Base-by-base conservation (phyloP, 2,888 invertebrate species). In the Sipha maydis region DNA sequence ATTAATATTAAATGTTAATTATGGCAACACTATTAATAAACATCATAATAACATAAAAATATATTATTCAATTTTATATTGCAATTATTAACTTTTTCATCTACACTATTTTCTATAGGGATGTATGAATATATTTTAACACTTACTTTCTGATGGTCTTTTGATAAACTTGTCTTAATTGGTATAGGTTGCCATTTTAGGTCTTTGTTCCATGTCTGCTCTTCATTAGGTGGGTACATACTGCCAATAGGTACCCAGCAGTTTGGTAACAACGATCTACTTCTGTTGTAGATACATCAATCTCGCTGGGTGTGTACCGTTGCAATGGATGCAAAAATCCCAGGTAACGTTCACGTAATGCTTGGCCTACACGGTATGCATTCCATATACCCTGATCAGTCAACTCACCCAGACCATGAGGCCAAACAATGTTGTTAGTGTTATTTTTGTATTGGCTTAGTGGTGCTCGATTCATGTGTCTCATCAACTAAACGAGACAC, bases 181-280 rank as follows among this genome's bases (percentile, higher is more conserved):
- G 96, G 96, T 90, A 96, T 95, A 0, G 96, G 96, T 92, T 96
- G 96, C 96, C 96, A 96, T 76, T 92, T 91, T 8, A 96, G 91
- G 28, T 92, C 91, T 0, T 91, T 69, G 90, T 95, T 93, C 96
- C 96, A 96, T 1, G 93, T 90, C 90, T 95, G 93, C 3, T 92
- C 92, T 0, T 92, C 93, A 7, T 91, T 90, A 0, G 96, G 96
- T 8, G 95, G 95, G 91, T 94, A 96, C 83, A 96, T 91, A 0
- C 96, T 28, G 89, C 90, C 56, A 90, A 48, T 38, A 90, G 41
- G 19, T 89, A 89, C 28, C 76, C 89, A 7, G 90, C 90, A 31
- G 90, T 90, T 80, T 90, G 89, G 56, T 89, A 89, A 80, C 90
- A 90, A 21, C 90, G 89, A 38, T 90, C 89, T 3, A 89, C 86